These are phyloP conservation scores for Albula goreensis DNA, from an alignment of 2,113 vertebrate genomes.

Conservation along the genomic window DNA sequence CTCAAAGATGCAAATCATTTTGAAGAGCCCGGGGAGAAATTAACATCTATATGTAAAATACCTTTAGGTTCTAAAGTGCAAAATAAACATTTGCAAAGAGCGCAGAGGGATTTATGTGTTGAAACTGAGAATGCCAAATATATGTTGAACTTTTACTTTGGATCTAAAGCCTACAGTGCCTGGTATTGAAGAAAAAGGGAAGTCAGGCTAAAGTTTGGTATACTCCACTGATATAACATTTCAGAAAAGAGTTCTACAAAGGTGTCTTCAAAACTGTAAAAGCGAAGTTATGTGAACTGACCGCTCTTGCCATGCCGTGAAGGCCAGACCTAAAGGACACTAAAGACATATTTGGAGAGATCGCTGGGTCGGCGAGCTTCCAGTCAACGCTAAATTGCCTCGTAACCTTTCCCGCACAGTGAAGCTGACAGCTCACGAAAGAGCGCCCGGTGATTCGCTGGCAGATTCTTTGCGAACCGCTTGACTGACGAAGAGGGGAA, in stretches of 20 bases:
- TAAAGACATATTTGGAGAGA: conserved; percentile 24
- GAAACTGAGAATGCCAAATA: too few relatives aligned
- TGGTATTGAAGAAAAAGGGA: not conserved
- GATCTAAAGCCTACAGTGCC: too few relatives aligned
- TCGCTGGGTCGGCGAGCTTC: conserved; percentile 3
- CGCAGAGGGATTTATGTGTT: not conserved
- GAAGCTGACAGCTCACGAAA: conserved; percentile 22
- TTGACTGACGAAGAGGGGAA: not conserved
- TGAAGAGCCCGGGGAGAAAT: not conserved
- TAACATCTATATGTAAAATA: not conserved
- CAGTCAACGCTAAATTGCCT: conserved; percentile 9
- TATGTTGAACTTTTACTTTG: too few relatives aligned
- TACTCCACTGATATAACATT: too few relatives aligned
- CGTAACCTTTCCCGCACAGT: conserved; percentile 11
- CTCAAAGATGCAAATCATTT: not conserved
- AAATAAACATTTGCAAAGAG: not conserved
- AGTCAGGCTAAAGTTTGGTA: too few relatives aligned
- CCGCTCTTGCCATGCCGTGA: not conserved
- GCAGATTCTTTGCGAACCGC: conserved; percentile 3
- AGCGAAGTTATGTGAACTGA: not conserved
- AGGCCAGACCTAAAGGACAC: not conserved
- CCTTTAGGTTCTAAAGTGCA: not conserved
- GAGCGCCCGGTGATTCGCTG: not conserved
- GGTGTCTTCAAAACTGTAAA: not conserved
- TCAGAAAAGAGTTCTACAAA: not conserved